Evolutionary conservation across 1,140 invertebrate species (phyloP).

Genomic region (Wasmannia auropunctata): DNA sequence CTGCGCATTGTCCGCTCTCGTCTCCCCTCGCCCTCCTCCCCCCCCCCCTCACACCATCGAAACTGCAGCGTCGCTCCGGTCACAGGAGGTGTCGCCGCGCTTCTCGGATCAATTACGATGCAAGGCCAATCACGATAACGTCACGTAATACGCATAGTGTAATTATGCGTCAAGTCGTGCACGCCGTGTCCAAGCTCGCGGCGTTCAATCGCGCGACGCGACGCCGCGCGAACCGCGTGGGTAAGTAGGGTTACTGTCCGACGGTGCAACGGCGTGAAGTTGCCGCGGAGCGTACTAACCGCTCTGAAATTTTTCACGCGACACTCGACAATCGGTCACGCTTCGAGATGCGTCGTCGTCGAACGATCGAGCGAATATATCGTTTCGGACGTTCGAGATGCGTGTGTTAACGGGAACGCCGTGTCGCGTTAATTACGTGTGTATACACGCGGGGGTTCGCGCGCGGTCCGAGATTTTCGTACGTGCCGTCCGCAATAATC

Average conservation of each 20-base stretch:
- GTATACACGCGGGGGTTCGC: not conserved
- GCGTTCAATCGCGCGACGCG: not conserved
- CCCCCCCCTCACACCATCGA: too few species aligned
- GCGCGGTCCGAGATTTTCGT: conserved; percentile 2
- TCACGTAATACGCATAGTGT: not conserved
- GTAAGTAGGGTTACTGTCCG: not conserved
- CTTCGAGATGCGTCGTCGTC: not conserved
- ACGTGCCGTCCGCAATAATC: not conserved
- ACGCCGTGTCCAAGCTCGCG: not conserved
- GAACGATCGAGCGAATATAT: not conserved
- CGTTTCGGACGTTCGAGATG: not conserved
- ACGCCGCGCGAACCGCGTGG: not conserved
- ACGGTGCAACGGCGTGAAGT: not conserved
- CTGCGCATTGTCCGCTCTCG: not conserved
- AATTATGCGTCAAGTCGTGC: not conserved
- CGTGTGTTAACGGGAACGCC: not conserved
- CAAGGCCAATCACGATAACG: not conserved
- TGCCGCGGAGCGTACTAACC: not conserved
- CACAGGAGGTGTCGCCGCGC: not conserved
- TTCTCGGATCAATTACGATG: not conserved
- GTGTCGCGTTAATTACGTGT: conserved; percentile 1
- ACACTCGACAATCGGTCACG: too few species aligned
- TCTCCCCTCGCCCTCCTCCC: too few species aligned
- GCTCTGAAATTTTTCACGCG: not conserved
- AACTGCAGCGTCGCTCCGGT: not conserved